Base-by-base conservation (phyloP, 2,797 vertebrate species). In the Danio choprae region DNA sequence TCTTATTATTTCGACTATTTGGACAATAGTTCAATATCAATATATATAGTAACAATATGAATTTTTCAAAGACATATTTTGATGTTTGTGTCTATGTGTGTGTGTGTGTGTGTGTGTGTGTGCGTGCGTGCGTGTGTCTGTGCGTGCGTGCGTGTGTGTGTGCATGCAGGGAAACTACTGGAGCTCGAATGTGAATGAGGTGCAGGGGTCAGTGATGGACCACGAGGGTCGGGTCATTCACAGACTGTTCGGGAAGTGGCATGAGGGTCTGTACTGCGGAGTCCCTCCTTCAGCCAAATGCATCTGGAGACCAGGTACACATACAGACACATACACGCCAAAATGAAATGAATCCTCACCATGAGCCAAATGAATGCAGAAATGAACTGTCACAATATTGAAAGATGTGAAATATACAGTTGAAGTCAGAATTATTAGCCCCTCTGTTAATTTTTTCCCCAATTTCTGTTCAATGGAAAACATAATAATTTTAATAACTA, bases 191-290 rank as follows among this genome's bases (percentile, higher is more conserved):
- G 96, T 97, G 71, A 99, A 99, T 80, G 98, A 99, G 86, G 95
- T 99, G 63, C 97, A 99, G 86, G 98, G 98, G 3, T 95, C 97
- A 74, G 95, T 99, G 85, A 98, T 98, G 92, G 97, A 98, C 81
- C 97, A 99, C 85, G 97, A 99, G 85, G 97, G 97, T 55, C 99
- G 98, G 87, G 95, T 96, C 71, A 95, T 98, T 50, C 97, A 98
- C 89, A 95, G 96, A 70, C 96, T 99, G 5, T 99, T 99, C 90
- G 98, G 98, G 48, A 99, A 99, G 87, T 99, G 98, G 98, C 98
- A 99, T 0, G 98, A 99, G 88, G 97, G 97, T 11, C 93, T 99
- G 80, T 99, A 95, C 81, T 98, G 98, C 46, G 98, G 98, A 0
- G 93, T 98, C 85, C 95, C 96, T 15, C 97, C 97, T 11, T 98